These are phyloP conservation scores for Cephalopterus ornatus DNA, from an alignment of 2,113 vertebrate species.

Conservation along the genomic window DNA sequence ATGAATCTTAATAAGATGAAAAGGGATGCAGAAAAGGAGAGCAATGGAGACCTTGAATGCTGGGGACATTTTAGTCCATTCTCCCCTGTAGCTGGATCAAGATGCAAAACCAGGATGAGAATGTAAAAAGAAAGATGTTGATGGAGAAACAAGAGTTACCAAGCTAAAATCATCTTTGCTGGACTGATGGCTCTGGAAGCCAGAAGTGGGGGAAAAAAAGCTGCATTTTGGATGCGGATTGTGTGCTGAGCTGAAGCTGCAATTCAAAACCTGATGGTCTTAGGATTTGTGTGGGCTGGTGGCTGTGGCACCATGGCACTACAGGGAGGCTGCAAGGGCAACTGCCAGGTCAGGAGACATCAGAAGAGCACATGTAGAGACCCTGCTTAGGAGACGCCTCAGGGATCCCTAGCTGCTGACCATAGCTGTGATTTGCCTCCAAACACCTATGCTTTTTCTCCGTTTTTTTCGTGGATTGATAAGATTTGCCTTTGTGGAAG, in stretches of 20 bases:
- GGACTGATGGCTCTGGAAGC: not conserved
- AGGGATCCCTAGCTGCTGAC: not conserved
- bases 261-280: not conserved
- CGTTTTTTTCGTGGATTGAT: not conserved
- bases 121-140: not conserved
- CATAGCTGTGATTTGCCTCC: not conserved
- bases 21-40: not conserved
- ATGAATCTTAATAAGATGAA: not conserved
- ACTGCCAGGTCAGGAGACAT: not conserved
- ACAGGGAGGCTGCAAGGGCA: not conserved
- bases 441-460: not conserved
- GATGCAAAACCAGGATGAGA: not conserved
- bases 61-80: not conserved
- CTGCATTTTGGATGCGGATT: not conserved
- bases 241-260: not conserved
- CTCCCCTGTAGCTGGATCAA: not conserved
- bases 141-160: not conserved
- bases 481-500: not conserved
- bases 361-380: not conserved
- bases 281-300: not conserved
- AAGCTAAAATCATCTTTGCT: not conserved
- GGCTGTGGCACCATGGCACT: fast-evolving
- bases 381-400: not conserved
- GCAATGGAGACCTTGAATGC: not conserved
- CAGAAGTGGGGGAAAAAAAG: fast-evolving